These are phyloP conservation scores for Copsychus sechellarum DNA, from an alignment of 2,113 vertebrate genomes.

Conservation along the genomic window DNA sequence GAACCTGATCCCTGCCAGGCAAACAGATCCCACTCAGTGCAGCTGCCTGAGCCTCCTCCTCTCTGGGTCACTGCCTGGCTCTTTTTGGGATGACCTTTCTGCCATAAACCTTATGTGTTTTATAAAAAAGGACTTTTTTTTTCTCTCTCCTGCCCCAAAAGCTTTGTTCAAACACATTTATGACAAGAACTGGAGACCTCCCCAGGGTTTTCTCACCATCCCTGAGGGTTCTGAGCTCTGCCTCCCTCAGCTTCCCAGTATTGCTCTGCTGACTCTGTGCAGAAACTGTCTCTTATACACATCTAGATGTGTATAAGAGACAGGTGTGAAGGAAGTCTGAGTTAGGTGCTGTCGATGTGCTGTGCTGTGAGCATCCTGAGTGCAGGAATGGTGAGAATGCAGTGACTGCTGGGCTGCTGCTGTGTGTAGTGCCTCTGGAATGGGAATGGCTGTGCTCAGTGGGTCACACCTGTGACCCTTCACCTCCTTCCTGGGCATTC, in stretches of 20 bases:
- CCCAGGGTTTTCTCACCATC: not conserved
- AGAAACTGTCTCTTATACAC: too few relatives aligned
- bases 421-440: not conserved
- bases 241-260: not conserved
- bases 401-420: not conserved
- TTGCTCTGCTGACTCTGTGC: not conserved
- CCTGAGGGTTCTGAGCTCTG: not conserved
- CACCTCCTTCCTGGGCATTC: not conserved
- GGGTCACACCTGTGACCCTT: not conserved
- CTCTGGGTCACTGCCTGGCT: rapidly evolving
- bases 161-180: too few relatives aligned
- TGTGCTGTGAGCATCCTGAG: not conserved
- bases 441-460: not conserved
- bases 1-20: not conserved
- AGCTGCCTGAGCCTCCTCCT: not conserved
- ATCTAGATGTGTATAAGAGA: too few relatives aligned
- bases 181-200: too few relatives aligned
- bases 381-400: not conserved
- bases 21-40: rapidly evolving
- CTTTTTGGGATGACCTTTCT: not conserved
- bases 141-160: too few relatives aligned
- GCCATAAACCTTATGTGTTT: not conserved
- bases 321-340: not conserved
- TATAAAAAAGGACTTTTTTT: not conserved
- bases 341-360: not conserved